Base-by-base conservation (phyloP, 2,888 invertebrate genomes). In the Myopa tessellatipennis region DNA sequence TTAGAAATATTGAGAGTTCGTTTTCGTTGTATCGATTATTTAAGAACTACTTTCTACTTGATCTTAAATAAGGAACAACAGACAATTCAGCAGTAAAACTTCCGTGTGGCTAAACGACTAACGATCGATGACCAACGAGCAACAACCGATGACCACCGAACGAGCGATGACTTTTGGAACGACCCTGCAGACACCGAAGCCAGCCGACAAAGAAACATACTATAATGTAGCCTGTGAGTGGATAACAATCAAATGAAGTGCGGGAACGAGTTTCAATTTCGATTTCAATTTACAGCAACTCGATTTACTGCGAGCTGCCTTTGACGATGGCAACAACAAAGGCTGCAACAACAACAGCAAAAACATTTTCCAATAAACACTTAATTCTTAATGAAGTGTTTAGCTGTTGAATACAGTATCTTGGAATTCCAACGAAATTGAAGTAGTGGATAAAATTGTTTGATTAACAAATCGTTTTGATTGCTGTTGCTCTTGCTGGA, bases 401-500 rank as follows among this genome's bases (percentile, higher is more conserved):
- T 72, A 72, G 60, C 72, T 58, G 58, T 60, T 40, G 14, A 60
- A 60, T 60, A 34, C 45, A 58, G 38, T 58, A 60, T 72, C 72
- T 38, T 18, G 60, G 60, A 72, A 72, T 72, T 34, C 40, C 60
- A 60, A 72, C 58, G 16, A 60, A 18, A 60, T 40, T 72, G 60
- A 72, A 72, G 36, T 60, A 40, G 40, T 40, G 72, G 40, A 70
- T 70, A 18, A 45, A 72, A 36, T 40, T 72, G 72, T 72, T 72
- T 72, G 72, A 72, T 72, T 72, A 60, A 40, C 72, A 72, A 61
- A 72, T 72, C 60, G 40, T 60, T 69, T 69, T 72, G 18, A n/a
- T 40, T 38, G 67, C 38, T 70, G 72, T 72, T 72, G 58, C 36
- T 71, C 34, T 70, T 70, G 70, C 55, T 70, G 26, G 1, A 26